phyloP scores from a whole-genome alignment of 1,140 invertebrate species.

The Stegodyphus mimosarum region DNA sequence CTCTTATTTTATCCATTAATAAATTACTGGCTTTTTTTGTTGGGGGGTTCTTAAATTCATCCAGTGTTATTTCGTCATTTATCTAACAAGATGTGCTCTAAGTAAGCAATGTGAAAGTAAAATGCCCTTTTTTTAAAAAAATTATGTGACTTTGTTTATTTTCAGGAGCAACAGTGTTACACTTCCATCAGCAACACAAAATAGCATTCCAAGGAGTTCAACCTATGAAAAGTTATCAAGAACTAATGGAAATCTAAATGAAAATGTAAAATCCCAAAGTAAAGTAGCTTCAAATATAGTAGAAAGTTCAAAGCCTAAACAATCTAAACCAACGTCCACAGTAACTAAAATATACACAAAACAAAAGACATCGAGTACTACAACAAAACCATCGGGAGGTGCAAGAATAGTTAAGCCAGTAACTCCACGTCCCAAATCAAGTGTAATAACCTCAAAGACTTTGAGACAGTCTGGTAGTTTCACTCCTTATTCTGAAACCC shows the following conservation, averaged over 20 bases:
- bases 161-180: constrained; percentile 34
- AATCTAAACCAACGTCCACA: not conserved
- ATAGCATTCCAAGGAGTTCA: constrained; percentile 35
- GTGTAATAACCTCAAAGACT: constrained; percentile 46
- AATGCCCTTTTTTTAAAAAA: no score
- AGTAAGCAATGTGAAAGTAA: no score
- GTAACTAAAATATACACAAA: not conserved
- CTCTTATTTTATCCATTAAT: no score
- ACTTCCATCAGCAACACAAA: not conserved
- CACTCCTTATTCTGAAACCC: not conserved
- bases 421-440: constrained; percentile 11
- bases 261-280: constrained; percentile 3
- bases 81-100: no score
- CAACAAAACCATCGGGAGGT: constrained; percentile 25
- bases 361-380: not conserved
- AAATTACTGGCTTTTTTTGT: no score
- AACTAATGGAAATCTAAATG: not conserved
- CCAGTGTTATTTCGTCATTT: no score
- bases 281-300: not conserved
- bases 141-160: no score
- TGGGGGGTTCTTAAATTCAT: no score
- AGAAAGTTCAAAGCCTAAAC: not conserved
- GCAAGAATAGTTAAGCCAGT: constrained; percentile 50
- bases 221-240: constrained; percentile 52
- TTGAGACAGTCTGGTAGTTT: constrained; percentile 38